A percentile compares a stretch with the other conserved stretches of the same genome.
Evolutionary conservation across 2,113 vertebrate genomes (phyloP).

Genomic region (Serinus canaria): DNA sequence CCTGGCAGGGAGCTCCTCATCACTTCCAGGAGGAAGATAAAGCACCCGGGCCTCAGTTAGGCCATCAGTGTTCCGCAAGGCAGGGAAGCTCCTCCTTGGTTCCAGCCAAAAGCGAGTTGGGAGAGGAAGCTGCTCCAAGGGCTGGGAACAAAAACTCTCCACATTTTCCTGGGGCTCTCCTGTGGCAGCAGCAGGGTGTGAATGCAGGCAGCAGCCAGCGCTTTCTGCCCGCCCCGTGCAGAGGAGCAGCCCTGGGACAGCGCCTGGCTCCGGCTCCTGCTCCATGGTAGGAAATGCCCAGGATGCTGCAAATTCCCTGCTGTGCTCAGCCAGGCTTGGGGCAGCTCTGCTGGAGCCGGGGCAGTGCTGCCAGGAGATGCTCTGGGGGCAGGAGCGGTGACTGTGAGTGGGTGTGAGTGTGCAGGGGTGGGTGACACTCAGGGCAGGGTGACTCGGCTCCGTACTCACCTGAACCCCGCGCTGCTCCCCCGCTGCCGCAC

Average conservation of each 20-base stretch:
- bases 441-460: background rate
- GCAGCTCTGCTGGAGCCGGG: background rate
- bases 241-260: background rate
- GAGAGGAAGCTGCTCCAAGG: background rate
- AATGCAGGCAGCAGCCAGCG: background rate
- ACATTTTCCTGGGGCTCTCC: background rate
- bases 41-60: fast-evolving
- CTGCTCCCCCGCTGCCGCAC: background rate
- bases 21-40: background rate
- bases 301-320: background rate
- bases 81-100: background rate
- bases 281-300: fast-evolving
- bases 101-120: fast-evolving
- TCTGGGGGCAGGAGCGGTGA: background rate
- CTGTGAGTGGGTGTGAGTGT: background rate
- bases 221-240: background rate
- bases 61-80: fast-evolving
- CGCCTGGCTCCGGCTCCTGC: background rate
- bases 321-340: fast-evolving
- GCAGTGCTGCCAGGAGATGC: background rate
- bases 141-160: fast-evolving
- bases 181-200: background rate
- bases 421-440: background rate
- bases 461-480: fast-evolving
- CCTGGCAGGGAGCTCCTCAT: background rate